Evolutionary conservation across 2,113 vertebrate genomes (phyloP), one percentile per base, ranked within the genome.

Genomic region (Epinephelus moara): DNA sequence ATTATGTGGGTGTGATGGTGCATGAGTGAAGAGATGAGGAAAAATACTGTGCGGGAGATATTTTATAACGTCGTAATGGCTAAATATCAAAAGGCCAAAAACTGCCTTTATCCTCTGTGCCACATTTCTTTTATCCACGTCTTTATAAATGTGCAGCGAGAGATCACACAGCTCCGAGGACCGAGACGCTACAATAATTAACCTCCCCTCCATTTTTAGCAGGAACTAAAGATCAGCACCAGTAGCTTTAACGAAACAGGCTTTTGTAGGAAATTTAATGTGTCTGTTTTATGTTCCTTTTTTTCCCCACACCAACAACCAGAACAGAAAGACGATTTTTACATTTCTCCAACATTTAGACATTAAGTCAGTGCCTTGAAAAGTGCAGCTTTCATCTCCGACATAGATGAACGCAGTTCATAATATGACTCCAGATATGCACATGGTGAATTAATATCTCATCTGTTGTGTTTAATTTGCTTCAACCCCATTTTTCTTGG

Each of bases 81-180:
- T 82, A 75, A 80, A 87, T 84, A 92, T 89, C 88, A 85, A 88
- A 86, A 86, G 86, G 69, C 69, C 56, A 64, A 61, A 79, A 64
- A 70, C 72, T 73, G 78, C 61, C 67, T 86, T 86, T 73, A 83
- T 81, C 76, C 71, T 57, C 75, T 17, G 45, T 27, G 50, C 76
- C 70, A 64, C 30, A 33, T 53, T 70, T 68, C 76, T 86, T 86
- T 80, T 77, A 82, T 82, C 83, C 78, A 86, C 63, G 70, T 88
- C 69, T 84, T 85, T 69, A 64, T 70, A 59, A 84, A 75, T 77
- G 75, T 80, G 75, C 78, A 75, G 75, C 25, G 67, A 76, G 23
- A 85, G 79, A 91, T 87, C 87, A 88, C 78, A 75, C 59, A 70
- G 82, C 81, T 82, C 50, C 0, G 60, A 89, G 78, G 57, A 86